Conservation (phyloP, 2,888 invertebrate species). For the Lepeophtheirus nordmannii region DNA sequence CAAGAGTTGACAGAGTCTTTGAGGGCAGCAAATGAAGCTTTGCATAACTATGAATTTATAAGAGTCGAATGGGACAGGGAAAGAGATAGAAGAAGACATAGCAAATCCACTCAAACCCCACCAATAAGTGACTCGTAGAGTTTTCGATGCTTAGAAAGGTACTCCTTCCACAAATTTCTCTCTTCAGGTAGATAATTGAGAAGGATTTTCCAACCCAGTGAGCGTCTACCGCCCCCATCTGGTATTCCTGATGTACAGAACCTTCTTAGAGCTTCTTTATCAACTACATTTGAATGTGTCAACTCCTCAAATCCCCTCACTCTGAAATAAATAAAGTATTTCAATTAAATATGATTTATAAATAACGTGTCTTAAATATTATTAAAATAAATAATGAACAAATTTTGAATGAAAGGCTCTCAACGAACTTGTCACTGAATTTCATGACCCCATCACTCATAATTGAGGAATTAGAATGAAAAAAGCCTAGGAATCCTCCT, state of each 20-base stretch:
- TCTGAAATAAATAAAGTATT: conserved; percentile 40
- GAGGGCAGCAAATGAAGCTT: not conserved
- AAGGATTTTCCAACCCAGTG: conserved; percentile 73
- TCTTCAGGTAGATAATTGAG: conserved; percentile 65
- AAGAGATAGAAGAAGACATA: not conserved
- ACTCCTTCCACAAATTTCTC: conserved; percentile 49
- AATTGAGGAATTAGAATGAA: too few relatives aligned
- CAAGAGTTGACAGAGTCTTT: not conserved
- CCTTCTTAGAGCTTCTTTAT: conserved; percentile 48
- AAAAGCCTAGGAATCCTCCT: too few relatives aligned
- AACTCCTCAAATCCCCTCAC: conserved; percentile 63
- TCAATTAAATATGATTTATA: not conserved
- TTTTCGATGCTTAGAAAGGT: conserved; percentile 41
- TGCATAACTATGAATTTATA: not conserved
- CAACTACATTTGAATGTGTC: conserved; percentile 51
- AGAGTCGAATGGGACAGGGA: not conserved
- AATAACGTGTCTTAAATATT: not conserved
- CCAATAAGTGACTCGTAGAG: conserved; percentile 11
- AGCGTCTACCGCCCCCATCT: conserved; percentile 63
- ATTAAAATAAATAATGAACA: not conserved
- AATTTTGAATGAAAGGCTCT: too few relatives aligned
- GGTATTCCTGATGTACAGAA: conserved; percentile 53
- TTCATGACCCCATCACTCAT: not conserved
- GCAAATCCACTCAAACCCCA: conserved; percentile 3
- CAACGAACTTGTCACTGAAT: not conserved